Evolutionary conservation across 64 coral and sea anemone genomes (phyloP).

Genomic region (Actinia equina): DNA sequence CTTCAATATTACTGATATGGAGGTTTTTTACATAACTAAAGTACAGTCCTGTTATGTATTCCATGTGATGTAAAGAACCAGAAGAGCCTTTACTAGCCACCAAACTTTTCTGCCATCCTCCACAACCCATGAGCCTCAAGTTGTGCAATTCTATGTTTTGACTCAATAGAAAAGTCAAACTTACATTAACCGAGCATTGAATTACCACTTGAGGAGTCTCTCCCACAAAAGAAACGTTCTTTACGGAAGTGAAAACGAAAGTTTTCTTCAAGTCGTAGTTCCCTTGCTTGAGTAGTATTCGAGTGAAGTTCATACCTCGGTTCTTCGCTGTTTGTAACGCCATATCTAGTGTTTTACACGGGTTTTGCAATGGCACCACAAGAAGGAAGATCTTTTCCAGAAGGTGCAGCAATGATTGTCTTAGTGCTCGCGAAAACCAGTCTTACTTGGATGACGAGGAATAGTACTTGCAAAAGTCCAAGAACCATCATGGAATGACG

Average conservation of each 20-base stretch:
- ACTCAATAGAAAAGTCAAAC: constrained; percentile 58
- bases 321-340: background rate
- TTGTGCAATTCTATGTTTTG: constrained; percentile 42
- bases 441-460: background rate
- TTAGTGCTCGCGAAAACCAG: background rate
- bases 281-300: constrained; percentile 33
- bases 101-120: constrained; percentile 58
- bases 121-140: constrained; percentile 53
- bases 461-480: background rate
- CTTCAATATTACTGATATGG: constrained; percentile 36
- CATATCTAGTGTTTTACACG: constrained; percentile 29
- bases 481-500: background rate
- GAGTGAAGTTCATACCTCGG: constrained; percentile 3
- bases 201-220: constrained; percentile 33
- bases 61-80: constrained; percentile 14
- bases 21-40: constrained; percentile 72
- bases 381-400: constrained; percentile 15
- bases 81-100: constrained; percentile 12
- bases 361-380: background rate
- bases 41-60: constrained; percentile 57
- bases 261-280: constrained; percentile 31
- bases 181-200: constrained; percentile 45
- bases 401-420: background rate
- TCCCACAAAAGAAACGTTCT: constrained; percentile 46
- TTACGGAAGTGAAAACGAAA: constrained; percentile 12